A percentile compares a stretch with the other conserved stretches of the same genome.
phyloP scores from a whole-genome alignment of 2,888 invertebrate species.

The Imbricaverruca yamaguchii region DNA sequence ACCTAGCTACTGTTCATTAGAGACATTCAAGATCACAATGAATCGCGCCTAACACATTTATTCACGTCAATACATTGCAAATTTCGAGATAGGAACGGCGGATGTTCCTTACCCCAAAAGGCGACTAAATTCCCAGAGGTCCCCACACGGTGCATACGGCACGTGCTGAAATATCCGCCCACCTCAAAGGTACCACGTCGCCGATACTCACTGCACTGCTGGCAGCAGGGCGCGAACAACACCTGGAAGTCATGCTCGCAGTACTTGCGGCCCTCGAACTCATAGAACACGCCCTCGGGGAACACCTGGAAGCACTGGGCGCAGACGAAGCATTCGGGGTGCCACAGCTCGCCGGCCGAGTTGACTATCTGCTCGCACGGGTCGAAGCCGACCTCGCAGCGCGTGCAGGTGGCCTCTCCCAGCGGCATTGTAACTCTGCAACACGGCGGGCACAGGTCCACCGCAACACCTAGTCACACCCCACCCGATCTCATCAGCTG shows the following conservation, averaged over 20 bases:
- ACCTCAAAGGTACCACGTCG: no score
- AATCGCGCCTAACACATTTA: no score
- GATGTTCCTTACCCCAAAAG: no score
- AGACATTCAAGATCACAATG: no score
- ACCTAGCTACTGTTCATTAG: no score
- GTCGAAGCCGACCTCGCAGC: conserved; percentile 93
- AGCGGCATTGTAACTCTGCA: conserved; percentile 58
- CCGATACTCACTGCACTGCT: conserved; percentile 58
- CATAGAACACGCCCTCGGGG: conserved; percentile 94
- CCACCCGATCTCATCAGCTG: no score
- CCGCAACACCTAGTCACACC: no score
- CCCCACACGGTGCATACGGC: no score
- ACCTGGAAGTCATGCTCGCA: conserved; percentile 99
- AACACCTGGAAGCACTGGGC: conserved; percentile 98
- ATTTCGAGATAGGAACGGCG: no score
- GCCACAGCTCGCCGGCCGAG: conserved; percentile 97
- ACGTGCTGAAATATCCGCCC: no score
- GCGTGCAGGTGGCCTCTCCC: conserved; percentile 87
- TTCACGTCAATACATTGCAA: no score
- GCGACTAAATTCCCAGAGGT: no score
- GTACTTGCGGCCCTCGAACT: conserved; percentile 98
- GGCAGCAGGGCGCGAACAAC: conserved; percentile 82
- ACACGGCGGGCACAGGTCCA: not conserved
- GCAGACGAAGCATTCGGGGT: conserved; percentile 99
- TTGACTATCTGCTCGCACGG: conserved; percentile 97